Evolutionary conservation across 2,113 vertebrate species (phyloP), one percentile per base, ranked within the genome.

Genomic region (Ploceus nigricollis): DNA sequence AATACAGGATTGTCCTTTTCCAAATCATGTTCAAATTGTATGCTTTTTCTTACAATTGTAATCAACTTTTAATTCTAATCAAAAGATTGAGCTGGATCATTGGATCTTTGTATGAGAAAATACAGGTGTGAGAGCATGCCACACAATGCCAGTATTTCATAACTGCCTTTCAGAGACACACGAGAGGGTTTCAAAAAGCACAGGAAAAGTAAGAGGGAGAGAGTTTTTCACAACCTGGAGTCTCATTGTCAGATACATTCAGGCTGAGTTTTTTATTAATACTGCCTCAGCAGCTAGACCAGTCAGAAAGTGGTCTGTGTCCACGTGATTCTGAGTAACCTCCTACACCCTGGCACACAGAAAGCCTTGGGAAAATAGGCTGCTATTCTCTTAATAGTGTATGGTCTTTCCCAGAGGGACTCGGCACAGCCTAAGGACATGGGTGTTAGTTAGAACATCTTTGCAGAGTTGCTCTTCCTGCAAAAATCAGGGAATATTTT

Each of bases 391-490:
- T 19, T 28, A 31, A 1, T 19, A 31, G 19, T 7, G 9, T 9
- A 16, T 50, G 20, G 15, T 37, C 15, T 73, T 79, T 70, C 15
- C 31, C 0, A 0, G 33, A 42, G 35, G 15, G 23, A 81, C 11
- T 40, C 0, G 0, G 42, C 37, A 15, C 6, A 77, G 45, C 23
- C 31, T 23, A 10, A 2, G 6, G 39, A 39, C 15, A 13, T 10
- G 4, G 16, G 2, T n/a, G 8, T 37, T 70, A 33, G 31, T 58
- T 53, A 70, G 20, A 70, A 77, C 0, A 1, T n/a, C 11, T 80
- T 22, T 0, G 30, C 48, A 85, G 33, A 48, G 12, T 6, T 80
- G 9, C 8, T 24, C 24, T 80, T 80, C 20, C 42, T 42, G 51
- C 25, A 89, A 58, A 75, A 78, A 82, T 42, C 21, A 50, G 39